A percentile compares a stretch with the other conserved stretches of the same genome.
These are phyloP conservation scores for Drosophila meridiana DNA, from an alignment of 2,888 invertebrate species.

Conservation along the genomic window DNA sequence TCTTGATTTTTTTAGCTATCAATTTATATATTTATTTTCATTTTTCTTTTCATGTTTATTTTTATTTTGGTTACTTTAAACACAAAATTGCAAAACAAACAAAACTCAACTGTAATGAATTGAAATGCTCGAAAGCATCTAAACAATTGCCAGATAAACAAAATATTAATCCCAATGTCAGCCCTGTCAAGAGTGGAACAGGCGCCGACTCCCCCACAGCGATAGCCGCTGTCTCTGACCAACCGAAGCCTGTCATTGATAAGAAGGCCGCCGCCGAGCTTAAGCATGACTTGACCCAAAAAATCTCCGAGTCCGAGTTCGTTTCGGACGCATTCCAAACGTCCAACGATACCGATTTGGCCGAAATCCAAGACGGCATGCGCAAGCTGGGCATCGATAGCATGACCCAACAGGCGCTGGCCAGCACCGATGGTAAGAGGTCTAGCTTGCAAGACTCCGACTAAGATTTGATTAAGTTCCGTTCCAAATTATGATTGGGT, in stretches of 20 bases:
- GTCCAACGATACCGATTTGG: slow-evolving; percentile 87
- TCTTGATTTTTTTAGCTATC: slow-evolving; percentile 11
- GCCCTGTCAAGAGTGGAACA: slow-evolving; percentile 25
- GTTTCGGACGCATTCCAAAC: slow-evolving; percentile 90
- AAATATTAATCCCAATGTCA: slow-evolving; percentile 33
- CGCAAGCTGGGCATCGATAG: slow-evolving; percentile 89
- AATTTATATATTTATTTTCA: slow-evolving; percentile 8
- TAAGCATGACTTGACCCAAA: slow-evolving; percentile 37
- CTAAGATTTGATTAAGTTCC: slow-evolving; percentile 46
- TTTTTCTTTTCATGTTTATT: slow-evolving; percentile 41
- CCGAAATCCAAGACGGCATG: slow-evolving; percentile 91
- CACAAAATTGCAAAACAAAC: slow-evolving; percentile 38
- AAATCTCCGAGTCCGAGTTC: slow-evolving; percentile 88
- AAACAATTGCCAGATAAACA: slow-evolving; percentile 42
- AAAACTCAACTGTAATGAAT: slow-evolving; percentile 51
- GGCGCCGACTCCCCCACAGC: slow-evolving; percentile 23
- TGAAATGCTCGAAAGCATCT: slow-evolving; percentile 40
- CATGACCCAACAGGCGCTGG: slow-evolving; percentile 85
- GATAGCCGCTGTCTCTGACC: slow-evolving; percentile 57
- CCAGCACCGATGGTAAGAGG: slow-evolving; percentile 85
- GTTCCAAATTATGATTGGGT: slow-evolving; percentile 22
- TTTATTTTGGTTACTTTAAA: slow-evolving; percentile 26
- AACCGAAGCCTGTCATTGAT: slow-evolving; percentile 54
- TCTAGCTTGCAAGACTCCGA: slow-evolving; percentile 35
- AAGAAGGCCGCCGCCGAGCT: slow-evolving; percentile 21